Evolutionary conservation across 1,140 invertebrate species (phyloP).

Genomic region (Cephus cinctus): DNA sequence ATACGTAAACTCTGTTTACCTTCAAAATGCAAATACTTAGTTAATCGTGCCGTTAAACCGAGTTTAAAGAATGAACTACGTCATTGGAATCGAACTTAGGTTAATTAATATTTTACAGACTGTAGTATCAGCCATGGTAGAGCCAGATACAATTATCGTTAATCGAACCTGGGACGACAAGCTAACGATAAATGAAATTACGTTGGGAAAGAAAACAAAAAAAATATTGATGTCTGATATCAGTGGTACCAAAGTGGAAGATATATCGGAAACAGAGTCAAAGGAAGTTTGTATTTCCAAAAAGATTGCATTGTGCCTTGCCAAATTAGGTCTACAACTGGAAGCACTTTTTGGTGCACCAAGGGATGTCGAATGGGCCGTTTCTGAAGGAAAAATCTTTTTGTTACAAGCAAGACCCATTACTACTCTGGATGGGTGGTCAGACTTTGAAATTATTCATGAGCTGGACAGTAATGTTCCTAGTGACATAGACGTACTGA

Average conservation of each 20-base stretch:
- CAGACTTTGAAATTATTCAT: constrained; percentile 71
- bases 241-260: constrained; percentile 40
- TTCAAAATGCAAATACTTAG: too few relatives aligned
- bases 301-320: constrained; percentile 55
- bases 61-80: constrained; percentile 1
- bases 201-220: constrained; percentile 61
- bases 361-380: constrained; percentile 77
- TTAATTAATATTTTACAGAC: constrained; percentile 56
- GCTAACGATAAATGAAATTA: constrained; percentile 53
- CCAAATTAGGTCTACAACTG: constrained; percentile 59
- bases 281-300: constrained; percentile 56
- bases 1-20: too few relatives aligned
- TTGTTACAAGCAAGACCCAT: constrained; percentile 73
- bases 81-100: background rate
- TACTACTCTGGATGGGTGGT: constrained; percentile 68
- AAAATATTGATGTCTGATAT: constrained; percentile 52
- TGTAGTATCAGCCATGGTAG: constrained; percentile 73
- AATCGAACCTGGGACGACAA: constrained; percentile 51
- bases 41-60: too few relatives aligned
- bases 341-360: constrained; percentile 66
- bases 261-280: constrained; percentile 44
- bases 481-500: constrained; percentile 46
- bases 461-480: constrained; percentile 66
- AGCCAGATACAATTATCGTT: constrained; percentile 72
- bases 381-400: constrained; percentile 59